Evolutionary conservation across 1,140 invertebrate genomes (phyloP), one percentile per base, ranked within the genome.

Genomic region (Eriocheir sinensis): DNA sequence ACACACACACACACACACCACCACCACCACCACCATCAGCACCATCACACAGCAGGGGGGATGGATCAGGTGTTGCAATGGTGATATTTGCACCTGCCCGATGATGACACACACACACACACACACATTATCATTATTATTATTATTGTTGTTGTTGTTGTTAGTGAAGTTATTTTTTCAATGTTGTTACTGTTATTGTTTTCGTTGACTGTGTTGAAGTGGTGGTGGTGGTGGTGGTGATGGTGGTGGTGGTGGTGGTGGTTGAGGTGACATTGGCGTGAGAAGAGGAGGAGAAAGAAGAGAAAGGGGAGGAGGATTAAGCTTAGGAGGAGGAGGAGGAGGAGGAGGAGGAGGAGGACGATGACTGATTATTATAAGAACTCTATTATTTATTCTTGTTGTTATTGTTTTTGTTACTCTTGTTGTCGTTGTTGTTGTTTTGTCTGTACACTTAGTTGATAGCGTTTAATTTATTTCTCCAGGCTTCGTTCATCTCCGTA

Each of bases 241-340:
- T 44, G 21, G 88, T 89, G 36, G 36, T 0, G 40, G 40, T 40
- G 41, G 27, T 41, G 21, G 6, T 30, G 88, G 30, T n/a, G n/a
- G 32, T n/a, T 30, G 44, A 30, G 41, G 30, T 44, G 30, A 41
- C 12, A 6, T 17, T 17, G 27, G 3, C 21, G 44, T 2, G 4
- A 6, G 44, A 27, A 30, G 12, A 0, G 32, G 53, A 36, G 30
- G 86, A 89, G 38, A 36, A 81, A 30, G 80, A 89, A n/a, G 86
- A 89, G 81, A 32, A 85, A 36, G 81, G 34, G n/a, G n/a, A n/a
- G n/a, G n/a, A n/a, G n/a, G n/a, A n/a, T n/a, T n/a, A n/a, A n/a
- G n/a, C n/a, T n/a, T n/a, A n/a, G 86, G 86, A 89, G 86, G 86
- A 89, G 34, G 81, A 85, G 81, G 27, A 85, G 81, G 34, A 85